Conservation (phyloP, 1,140 invertebrate species). For the Penaeus indicus region DNA sequence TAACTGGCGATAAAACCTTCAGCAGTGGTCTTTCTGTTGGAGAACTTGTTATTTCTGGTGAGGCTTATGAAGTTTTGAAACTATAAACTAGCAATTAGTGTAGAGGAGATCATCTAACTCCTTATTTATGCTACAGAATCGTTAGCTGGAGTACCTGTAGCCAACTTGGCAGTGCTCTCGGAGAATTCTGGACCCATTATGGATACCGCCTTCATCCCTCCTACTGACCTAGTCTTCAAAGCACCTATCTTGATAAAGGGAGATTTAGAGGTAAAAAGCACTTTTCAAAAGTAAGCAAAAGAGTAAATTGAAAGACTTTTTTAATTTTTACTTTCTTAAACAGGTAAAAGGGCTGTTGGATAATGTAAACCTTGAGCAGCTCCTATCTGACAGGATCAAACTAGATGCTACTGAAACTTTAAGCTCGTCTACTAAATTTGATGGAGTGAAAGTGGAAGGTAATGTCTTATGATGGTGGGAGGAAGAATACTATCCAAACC, state of each 20-base stretch:
- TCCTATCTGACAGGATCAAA: not conserved
- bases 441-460: constrained; percentile 41
- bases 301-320: not conserved
- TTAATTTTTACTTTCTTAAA: not conserved
- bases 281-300: not conserved
- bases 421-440: not conserved
- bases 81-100: not conserved
- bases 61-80: not conserved
- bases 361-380: constrained; percentile 11
- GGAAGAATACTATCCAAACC: too few species aligned
- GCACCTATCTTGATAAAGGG: not conserved
- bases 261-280: constrained; percentile 2
- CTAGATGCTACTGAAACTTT: constrained; percentile 12
- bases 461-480: not conserved
- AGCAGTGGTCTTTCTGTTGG: not conserved
- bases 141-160: constrained; percentile 12
- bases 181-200: too few species aligned
- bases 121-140: not conserved
- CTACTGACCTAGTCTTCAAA: not conserved
- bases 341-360: constrained; percentile 44
- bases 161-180: constrained; percentile 5
- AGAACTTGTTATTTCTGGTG: not conserved
- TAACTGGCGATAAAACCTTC: constrained; percentile 37
- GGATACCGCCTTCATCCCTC: too few species aligned
- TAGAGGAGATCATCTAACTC: not conserved